Base-by-base conservation (phyloP, 2,888 invertebrate species). In the Drosophila meridionalis region DNA sequence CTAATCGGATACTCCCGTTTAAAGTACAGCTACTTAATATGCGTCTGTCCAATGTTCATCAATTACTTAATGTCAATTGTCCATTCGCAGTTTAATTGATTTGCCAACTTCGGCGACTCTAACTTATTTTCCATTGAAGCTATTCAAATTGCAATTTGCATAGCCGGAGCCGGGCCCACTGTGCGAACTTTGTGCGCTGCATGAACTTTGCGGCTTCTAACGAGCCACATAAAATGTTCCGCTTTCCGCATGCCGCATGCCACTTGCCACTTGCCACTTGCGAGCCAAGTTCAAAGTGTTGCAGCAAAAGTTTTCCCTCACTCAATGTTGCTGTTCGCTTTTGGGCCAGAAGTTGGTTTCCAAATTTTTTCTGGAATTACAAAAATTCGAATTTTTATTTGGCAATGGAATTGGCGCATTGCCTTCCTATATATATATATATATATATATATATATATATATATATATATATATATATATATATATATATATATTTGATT, bases 201-300 rank as follows among this genome's bases (percentile, higher is more conserved):
- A 50, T 76, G 69, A 79, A 81, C 76, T 76, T 75, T 79, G 76
- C 40, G 76, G 73, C 40, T 69, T 69, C 67, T 69, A 82, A 82
- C 69, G 76, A 79, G 82, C 76, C 79, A 69, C 80, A 80, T 69
- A 73, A 81, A 81, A 76, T 81, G 59, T 67, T 70, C 66, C 56
- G 64, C 80, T 73, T 63, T 67, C 55, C 43, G 56, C 61, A 73
- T 82, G 79, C 74, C 63, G 62, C 61, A 69, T 69, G 80, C 47
- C 57, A 47, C 73, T 58, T 66, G 48, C 67, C 66, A 42, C 66
- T 53, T 45, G 60, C 65, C 62, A 53, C 66, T 59, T 50, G 50
- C 36, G 32, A 66, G 55, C 68, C 73, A 76, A 73, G 73, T 82
- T 76, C 65, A 76, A 76, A 81, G 73, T 73, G 69, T 69, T 76